A percentile compares a stretch with the other conserved stretches of the same genome.
Evolutionary conservation across 2,113 vertebrate genomes (phyloP).

Genomic region (Engraulis encrasicolus): DNA sequence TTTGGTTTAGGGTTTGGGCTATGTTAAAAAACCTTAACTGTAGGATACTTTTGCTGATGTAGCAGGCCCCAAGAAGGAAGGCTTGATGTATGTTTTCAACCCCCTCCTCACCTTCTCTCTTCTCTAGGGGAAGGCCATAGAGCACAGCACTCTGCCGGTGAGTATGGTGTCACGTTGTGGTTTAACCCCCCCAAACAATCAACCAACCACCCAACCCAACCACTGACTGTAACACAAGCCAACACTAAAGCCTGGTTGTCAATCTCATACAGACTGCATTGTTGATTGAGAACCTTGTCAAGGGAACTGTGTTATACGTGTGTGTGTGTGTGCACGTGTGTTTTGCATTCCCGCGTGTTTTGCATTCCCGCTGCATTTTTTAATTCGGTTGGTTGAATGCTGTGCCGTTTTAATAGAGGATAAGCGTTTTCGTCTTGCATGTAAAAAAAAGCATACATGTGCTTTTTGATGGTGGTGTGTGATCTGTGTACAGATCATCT

Average conservation of each 20-base stretch:
- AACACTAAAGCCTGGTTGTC: slow-evolving; percentile 43
- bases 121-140: slow-evolving; percentile 56
- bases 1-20: too few relatives aligned
- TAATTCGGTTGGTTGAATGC: not conserved
- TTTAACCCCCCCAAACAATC: slow-evolving; percentile 33
- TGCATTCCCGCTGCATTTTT: not conserved
- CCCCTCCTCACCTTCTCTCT: slow-evolving; percentile 44
- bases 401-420: not conserved
- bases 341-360: not conserved
- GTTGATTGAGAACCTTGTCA: slow-evolving; percentile 19
- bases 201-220: slow-evolving; percentile 34
- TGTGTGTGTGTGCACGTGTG: not conserved
- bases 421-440: slow-evolving; percentile 24
- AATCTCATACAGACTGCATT: slow-evolving; percentile 31
- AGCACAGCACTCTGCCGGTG: slow-evolving; percentile 67
- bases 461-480: not conserved
- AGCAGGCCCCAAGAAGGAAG: too few relatives aligned
- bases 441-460: not conserved
- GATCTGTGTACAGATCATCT: not conserved
- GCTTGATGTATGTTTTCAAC: slow-evolving; percentile 1
- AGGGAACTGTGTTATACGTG: slow-evolving; percentile 11
- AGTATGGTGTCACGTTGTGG: slow-evolving; percentile 55
- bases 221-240: slow-evolving; percentile 35
- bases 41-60: too few relatives aligned
- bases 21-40: too few relatives aligned